A percentile compares a stretch with the other conserved stretches of the same genome.
Conservation (phyloP, 2,888 invertebrate species). For the Cactoblastis cactorum region DNA sequence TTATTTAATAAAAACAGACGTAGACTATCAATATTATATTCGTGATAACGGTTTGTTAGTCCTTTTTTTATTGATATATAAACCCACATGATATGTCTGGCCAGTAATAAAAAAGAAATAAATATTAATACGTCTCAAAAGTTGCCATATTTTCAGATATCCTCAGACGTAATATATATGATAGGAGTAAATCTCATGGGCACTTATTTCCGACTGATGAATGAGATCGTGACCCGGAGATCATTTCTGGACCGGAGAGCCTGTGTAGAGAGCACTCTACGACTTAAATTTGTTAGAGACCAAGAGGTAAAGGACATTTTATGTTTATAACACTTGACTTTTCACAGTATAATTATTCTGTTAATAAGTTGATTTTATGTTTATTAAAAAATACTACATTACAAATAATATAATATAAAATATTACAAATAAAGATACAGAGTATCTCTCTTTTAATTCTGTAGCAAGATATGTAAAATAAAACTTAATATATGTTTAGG, state of each 20-base stretch:
- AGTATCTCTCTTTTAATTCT: too few species aligned
- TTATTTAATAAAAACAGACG: too few species aligned
- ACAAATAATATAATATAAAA: too few species aligned
- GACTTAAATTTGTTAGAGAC: constrained; percentile 89
- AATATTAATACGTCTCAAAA: not conserved
- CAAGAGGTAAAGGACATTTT: constrained; percentile 81
- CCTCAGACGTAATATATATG: constrained; percentile 85
- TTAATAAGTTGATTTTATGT: too few species aligned
- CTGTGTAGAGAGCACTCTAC: constrained; percentile 90
- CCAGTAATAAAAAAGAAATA: not conserved
- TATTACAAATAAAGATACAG: too few species aligned
- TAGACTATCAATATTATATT: too few species aligned
- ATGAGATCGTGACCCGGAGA: constrained; percentile 90
- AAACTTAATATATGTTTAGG: constrained; percentile 67
- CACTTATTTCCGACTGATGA: constrained; percentile 92
- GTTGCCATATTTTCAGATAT: constrained; percentile 68
- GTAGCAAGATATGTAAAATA: too few species aligned
- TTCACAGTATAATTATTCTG: too few species aligned
- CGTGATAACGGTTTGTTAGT: too few species aligned
- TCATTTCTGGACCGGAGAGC: constrained; percentile 93
- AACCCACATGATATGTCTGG: too few species aligned
- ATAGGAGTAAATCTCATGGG: constrained; percentile 89
- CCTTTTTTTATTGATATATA: too few species aligned
- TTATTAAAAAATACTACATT: too few species aligned
- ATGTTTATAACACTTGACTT: not conserved